Conservation (phyloP, 2,113 vertebrate species). For the Gopherus evgoodei region DNA sequence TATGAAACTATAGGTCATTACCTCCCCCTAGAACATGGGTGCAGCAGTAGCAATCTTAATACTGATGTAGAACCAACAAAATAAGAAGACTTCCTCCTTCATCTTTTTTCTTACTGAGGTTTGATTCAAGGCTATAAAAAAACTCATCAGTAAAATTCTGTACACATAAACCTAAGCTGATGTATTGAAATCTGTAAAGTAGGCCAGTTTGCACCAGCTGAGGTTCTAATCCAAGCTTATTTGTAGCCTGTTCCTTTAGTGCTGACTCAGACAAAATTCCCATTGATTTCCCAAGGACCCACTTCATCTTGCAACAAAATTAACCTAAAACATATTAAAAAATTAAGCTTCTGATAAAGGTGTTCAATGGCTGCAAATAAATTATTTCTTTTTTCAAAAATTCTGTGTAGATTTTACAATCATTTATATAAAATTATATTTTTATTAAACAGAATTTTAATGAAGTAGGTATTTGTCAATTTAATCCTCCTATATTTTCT, state of each 20-base stretch:
- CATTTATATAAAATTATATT: neutral
- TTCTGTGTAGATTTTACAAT: neutral
- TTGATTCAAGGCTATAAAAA: neutral
- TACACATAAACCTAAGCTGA: neutral
- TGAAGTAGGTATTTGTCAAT: neutral
- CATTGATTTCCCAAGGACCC: neutral
- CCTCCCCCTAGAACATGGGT: fast-evolving
- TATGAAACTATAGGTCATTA: neutral
- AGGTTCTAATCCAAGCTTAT: neutral
- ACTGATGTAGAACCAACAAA: neutral
- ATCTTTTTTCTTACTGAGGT: neutral
- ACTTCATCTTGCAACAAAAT: neutral
- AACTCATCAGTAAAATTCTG: neutral
- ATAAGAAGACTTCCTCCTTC: neutral
- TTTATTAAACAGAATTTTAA: neutral
- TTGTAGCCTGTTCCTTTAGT: neutral
- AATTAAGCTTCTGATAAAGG: neutral
- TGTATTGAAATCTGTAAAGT: neutral
- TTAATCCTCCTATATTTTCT: neutral
- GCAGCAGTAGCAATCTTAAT: neutral
- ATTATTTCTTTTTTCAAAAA: neutral
- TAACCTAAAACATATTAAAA: neutral
- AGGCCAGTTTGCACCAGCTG: neutral
- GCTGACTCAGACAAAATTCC: neutral
- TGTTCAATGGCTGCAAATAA: neutral